These are phyloP conservation scores for Calephelis virginiensis DNA, from an alignment of 1,140 invertebrate species.

Conservation along the genomic window DNA sequence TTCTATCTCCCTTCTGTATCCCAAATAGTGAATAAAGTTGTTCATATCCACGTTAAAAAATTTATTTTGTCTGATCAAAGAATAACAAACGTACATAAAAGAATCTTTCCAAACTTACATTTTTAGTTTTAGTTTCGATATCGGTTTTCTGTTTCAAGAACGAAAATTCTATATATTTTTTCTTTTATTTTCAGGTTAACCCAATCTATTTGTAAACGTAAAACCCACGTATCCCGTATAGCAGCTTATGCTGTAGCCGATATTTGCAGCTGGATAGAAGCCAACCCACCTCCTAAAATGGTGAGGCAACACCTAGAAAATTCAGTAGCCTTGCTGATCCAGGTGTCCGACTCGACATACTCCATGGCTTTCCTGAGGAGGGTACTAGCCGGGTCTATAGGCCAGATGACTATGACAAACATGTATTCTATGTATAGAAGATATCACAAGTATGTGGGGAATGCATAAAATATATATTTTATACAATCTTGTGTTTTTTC, in stretches of 20 bases:
- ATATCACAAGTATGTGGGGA: slow-evolving; percentile 71
- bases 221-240: slow-evolving; percentile 56
- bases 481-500: slow-evolving; percentile 11
- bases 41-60: no score
- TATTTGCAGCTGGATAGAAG: slow-evolving; percentile 49
- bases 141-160: no score
- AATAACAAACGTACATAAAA: no score
- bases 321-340: slow-evolving; percentile 51
- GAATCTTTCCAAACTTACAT: no score
- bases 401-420: slow-evolving; percentile 59
- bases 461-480: slow-evolving; percentile 44
- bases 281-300: slow-evolving; percentile 42
- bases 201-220: slow-evolving; percentile 61
- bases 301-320: slow-evolving; percentile 64
- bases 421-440: slow-evolving; percentile 65
- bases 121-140: no score
- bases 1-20: no score
- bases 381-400: slow-evolving; percentile 45
- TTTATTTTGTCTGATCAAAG: no score
- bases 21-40: no score
- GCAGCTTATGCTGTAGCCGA: slow-evolving; percentile 62
- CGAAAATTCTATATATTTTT: no score
- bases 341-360: slow-evolving; percentile 51
- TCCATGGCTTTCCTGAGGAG: slow-evolving; percentile 58
- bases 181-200: slow-evolving; percentile 53